Conservation (phyloP, 2,888 invertebrate genomes). For the Allolobophora icterica region DNA sequence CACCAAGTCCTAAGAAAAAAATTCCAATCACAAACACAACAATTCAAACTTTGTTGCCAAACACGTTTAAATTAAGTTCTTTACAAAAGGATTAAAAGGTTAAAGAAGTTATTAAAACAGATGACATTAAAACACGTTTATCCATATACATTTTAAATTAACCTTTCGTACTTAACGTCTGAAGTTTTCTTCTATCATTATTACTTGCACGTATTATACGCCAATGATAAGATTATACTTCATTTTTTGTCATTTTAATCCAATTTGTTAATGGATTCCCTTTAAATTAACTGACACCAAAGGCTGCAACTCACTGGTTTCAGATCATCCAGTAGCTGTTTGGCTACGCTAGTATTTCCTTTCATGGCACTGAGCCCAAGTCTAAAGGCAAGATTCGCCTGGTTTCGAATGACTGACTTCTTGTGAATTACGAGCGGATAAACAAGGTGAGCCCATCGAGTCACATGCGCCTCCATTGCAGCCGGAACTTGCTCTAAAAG, state of each 20-base stretch:
- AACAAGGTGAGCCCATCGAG: conserved; percentile 53
- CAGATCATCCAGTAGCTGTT: conserved; percentile 50
- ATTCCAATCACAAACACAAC: background rate
- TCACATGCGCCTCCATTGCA: conserved; percentile 49
- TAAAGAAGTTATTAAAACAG: background rate
- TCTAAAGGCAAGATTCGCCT: conserved; percentile 51
- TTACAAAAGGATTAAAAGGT: background rate
- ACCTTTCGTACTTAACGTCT: background rate
- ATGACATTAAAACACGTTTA: background rate
- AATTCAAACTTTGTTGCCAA: background rate
- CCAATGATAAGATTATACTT: background rate
- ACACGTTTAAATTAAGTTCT: background rate
- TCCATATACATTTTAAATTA: background rate
- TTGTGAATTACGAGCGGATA: conserved; percentile 52
- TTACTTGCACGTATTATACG: background rate
- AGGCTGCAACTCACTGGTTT: conserved; percentile 41
- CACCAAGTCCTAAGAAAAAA: background rate
- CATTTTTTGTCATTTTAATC: background rate
- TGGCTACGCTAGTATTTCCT: conserved; percentile 48
- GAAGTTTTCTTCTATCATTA: background rate
- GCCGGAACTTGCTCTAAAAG: conserved; percentile 53
- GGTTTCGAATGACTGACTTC: conserved; percentile 53
- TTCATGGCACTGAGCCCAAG: conserved; percentile 45
- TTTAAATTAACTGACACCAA: background rate
- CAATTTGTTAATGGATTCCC: background rate